These are phyloP conservation scores for Drosophila imparisetae DNA, from an alignment of 2,888 invertebrate genomes.

Conservation along the genomic window DNA sequence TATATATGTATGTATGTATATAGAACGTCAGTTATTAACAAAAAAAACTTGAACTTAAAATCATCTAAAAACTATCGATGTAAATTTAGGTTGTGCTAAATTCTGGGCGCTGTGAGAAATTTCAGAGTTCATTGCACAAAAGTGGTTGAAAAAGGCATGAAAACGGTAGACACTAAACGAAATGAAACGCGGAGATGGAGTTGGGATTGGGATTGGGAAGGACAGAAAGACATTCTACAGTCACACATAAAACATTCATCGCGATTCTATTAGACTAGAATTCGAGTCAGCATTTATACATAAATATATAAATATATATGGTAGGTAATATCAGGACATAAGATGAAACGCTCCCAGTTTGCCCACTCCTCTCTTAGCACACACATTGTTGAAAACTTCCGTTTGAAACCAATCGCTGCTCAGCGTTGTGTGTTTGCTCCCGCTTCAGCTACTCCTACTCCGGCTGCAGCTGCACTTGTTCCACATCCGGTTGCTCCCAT, in stretches of 20 bases:
- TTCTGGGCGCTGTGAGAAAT: conserved; percentile 13
- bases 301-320: conserved; percentile 25
- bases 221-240: conserved; percentile 30
- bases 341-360: conserved; percentile 14
- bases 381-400: conserved; percentile 12
- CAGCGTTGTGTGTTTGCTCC: conserved; percentile 33
- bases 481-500: conserved; percentile 21
- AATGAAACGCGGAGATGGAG: not conserved
- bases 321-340: conserved; percentile 33
- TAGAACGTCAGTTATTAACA: conserved; percentile 56
- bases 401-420: conserved; percentile 51
- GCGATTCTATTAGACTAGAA: conserved; percentile 53
- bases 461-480: conserved; percentile 9
- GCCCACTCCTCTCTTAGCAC: conserved; percentile 5
- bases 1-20: not conserved
- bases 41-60: conserved; percentile 25
- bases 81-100: conserved; percentile 44
- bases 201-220: not conserved
- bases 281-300: conserved; percentile 64
- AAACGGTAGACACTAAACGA: not conserved
- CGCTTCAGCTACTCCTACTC: conserved; percentile 19
- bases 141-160: conserved; percentile 15
- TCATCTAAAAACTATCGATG: conserved; percentile 29
- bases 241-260: conserved; percentile 24
- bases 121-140: conserved; percentile 29